phyloP scores from a whole-genome alignment of 1,140 invertebrate genomes.

The Acyrthosiphon pisum region DNA sequence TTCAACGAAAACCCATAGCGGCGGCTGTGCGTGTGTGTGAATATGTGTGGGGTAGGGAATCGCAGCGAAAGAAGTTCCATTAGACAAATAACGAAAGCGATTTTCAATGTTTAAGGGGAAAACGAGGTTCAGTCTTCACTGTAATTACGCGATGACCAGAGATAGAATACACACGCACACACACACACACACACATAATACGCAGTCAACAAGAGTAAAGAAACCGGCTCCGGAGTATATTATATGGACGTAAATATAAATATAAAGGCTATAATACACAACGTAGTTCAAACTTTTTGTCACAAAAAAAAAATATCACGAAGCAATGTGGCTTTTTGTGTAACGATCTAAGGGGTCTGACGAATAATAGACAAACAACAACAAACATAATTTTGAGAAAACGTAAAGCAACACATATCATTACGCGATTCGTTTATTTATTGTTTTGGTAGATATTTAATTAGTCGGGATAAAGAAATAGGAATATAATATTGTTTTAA shows the following conservation, averaged over 20 bases:
- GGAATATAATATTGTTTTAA: neutral
- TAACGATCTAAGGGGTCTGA: neutral
- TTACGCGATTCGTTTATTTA: neutral
- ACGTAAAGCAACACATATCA: neutral
- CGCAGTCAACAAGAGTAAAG: no score
- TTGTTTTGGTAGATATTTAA: neutral
- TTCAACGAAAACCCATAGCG: neutral
- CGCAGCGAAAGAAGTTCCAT: conserved; percentile 23
- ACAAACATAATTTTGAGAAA: neutral
- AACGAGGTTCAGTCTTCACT: neutral
- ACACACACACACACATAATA: neutral
- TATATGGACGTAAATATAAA: neutral
- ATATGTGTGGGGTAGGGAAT: neutral
- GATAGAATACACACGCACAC: neutral
- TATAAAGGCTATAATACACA: neutral
- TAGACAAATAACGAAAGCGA: conserved; percentile 53
- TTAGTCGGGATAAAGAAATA: neutral
- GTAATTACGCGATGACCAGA: conserved; percentile 22
- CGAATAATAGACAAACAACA: neutral
- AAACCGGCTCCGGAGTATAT: neutral
- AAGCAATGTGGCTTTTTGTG: no score
- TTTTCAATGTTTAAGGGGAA: conserved; percentile 47
- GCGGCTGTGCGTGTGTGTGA: neutral
- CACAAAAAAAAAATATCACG: neutral
- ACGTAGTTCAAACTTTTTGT: neutral